phyloP scores from a whole-genome alignment of 2,113 vertebrate genomes.

The Lampris incognitus region DNA sequence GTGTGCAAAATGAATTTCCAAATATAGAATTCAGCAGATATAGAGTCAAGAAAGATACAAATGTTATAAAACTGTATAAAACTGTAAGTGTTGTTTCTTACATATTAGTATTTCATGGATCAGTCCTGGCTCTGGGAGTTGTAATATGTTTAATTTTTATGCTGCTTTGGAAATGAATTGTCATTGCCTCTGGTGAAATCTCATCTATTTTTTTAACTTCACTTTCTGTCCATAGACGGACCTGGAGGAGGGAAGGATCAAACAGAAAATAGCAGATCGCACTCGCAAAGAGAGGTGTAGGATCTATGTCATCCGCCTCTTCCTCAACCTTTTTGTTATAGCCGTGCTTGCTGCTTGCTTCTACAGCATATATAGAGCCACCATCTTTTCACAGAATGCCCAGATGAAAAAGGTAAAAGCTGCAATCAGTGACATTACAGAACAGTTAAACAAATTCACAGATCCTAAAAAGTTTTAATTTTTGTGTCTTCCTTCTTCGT shows the following conservation, averaged over 20 bases:
- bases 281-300: constrained; percentile 84
- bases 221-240: constrained; percentile 83
- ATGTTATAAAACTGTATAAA: background rate
- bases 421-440: background rate
- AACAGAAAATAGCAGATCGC: constrained; percentile 88
- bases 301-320: constrained; percentile 88
- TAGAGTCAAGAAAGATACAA: too few relatives aligned
- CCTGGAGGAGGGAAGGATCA: constrained; percentile 91
- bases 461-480: background rate
- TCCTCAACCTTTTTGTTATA: constrained; percentile 89
- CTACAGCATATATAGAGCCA: constrained; percentile 91
- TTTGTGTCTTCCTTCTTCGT: background rate
- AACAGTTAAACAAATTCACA: background rate
- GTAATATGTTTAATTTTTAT: background rate
- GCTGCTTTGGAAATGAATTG: background rate
- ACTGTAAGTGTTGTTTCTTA: too few relatives aligned
- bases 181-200: background rate
- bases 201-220: background rate
- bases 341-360: constrained; percentile 87
- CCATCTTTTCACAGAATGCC: constrained; percentile 87
- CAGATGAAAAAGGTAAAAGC: constrained; percentile 64
- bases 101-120: background rate
- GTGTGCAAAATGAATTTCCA: too few relatives aligned
- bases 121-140: background rate
- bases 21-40: too few relatives aligned